A percentile compares a stretch with the other conserved stretches of the same genome.
These are phyloP conservation scores for Ginglymostoma cirratum DNA, from an alignment of 2,113 vertebrate genomes.

Conservation along the genomic window DNA sequence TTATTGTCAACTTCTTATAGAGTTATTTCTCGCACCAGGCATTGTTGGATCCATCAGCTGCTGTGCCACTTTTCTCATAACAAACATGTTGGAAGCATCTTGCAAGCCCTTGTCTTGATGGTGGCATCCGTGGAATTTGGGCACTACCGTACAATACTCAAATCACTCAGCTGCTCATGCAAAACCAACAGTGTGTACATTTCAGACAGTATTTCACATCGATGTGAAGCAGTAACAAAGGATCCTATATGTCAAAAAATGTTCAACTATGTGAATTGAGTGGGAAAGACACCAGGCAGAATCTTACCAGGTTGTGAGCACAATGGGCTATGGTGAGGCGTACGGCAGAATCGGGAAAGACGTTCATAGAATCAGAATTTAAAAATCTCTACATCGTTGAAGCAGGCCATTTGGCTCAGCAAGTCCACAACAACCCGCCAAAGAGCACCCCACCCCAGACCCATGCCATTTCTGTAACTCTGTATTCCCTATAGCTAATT, in stretches of 20 bases:
- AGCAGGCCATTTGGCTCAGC: no score
- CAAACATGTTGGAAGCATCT: background rate
- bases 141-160: background rate
- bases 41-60: background rate
- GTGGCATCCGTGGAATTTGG: background rate
- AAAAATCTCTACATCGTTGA: no score
- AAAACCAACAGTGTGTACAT: background rate
- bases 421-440: no score
- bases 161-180: background rate
- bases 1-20: background rate
- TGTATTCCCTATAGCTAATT: no score
- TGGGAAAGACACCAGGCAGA: background rate
- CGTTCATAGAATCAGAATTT: no score
- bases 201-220: background rate
- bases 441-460: no score
- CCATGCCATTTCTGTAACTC: no score
- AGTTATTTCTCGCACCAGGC: background rate
- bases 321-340: no score
- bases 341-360: no score
- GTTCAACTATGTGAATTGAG: background rate
- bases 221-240: background rate
- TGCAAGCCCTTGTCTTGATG: background rate
- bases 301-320: no score
- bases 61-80: background rate
- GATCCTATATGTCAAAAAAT: background rate